Evolutionary conservation across 2,797 vertebrate genomes (phyloP).

Genomic region (Anguilla megastoma): DNA sequence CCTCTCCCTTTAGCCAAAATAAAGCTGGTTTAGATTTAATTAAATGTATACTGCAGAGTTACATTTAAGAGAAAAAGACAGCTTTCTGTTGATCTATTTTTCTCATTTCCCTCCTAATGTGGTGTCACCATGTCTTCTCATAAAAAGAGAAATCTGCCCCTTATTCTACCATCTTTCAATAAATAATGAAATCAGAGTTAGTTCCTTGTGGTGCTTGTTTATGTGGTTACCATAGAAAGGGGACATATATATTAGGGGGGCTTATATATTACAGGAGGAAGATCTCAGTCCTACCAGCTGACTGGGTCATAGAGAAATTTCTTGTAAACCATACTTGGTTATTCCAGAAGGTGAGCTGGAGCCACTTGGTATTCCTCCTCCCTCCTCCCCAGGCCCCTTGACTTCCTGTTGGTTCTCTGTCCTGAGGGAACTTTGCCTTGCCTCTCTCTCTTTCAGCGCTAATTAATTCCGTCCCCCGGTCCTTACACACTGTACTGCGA

Average conservation of each 20-base stretch:
- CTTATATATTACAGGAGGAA: not conserved
- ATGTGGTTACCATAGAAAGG: not conserved
- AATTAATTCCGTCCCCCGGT: constrained; percentile 24
- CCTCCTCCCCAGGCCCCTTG: constrained; percentile 36
- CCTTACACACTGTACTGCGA: constrained; percentile 31
- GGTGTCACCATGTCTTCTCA: not conserved
- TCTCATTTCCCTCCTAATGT: not conserved
- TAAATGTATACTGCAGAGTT: not conserved
- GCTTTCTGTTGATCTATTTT: not conserved
- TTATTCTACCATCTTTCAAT: not conserved
- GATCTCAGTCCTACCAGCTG: not conserved
- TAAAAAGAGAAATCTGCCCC: not conserved
- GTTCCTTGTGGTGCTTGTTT: not conserved
- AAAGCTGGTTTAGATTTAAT: not conserved
- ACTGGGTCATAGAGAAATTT: not conserved
- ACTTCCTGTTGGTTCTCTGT: constrained; percentile 23
- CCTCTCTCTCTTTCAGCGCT: not conserved
- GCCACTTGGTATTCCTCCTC: constrained; percentile 46
- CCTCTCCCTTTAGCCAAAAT: not conserved
- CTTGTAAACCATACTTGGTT: not conserved
- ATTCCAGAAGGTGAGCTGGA: constrained; percentile 41
- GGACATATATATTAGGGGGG: too few relatives aligned
- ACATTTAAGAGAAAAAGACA: not conserved
- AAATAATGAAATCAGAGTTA: not conserved
- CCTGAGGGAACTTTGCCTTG: constrained; percentile 3